Evolutionary conservation across 35 echinoderm and acorn worm genomes (phyloP).

Genomic region (Hemicentrotus pulcherrimus): DNA sequence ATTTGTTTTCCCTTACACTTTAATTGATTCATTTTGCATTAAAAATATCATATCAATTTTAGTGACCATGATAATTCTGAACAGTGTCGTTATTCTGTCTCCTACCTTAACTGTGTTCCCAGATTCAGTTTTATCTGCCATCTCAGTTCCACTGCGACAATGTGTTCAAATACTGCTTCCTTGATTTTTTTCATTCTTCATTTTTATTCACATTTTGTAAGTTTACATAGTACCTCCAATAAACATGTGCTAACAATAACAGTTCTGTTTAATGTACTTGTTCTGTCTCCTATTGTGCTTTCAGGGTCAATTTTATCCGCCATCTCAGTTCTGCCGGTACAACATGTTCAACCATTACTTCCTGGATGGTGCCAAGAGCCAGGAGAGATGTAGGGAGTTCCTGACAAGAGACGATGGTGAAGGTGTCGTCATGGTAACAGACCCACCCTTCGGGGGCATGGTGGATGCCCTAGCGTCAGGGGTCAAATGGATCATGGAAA

Average conservation of each 20-base stretch:
- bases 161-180: not conserved
- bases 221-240: not conserved
- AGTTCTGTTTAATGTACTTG: too few species aligned
- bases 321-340: conserved; percentile 84
- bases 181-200: not conserved
- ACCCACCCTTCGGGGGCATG: conserved; percentile 97
- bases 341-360: conserved; percentile 99
- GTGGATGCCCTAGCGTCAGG: conserved; percentile 75
- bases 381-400: conserved; percentile 61
- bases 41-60: too few species aligned
- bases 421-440: conserved; percentile 80
- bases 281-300: not conserved
- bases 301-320: conserved; percentile 89
- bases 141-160: not conserved
- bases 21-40: too few species aligned
- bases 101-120: too few species aligned
- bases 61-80: too few species aligned
- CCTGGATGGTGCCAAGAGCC: conserved; percentile 59
- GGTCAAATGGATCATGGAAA: conserved; percentile 65
- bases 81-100: too few species aligned
- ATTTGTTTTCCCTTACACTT: too few species aligned
- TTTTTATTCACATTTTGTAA: not conserved
- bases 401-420: conserved; percentile 54
- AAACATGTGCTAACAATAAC: not conserved
- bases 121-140: too few species aligned